A percentile compares a stretch with the other conserved stretches of the same genome.
These are phyloP conservation scores for Drosophila anceps DNA, from an alignment of 2,888 invertebrate genomes.

Conservation along the genomic window DNA sequence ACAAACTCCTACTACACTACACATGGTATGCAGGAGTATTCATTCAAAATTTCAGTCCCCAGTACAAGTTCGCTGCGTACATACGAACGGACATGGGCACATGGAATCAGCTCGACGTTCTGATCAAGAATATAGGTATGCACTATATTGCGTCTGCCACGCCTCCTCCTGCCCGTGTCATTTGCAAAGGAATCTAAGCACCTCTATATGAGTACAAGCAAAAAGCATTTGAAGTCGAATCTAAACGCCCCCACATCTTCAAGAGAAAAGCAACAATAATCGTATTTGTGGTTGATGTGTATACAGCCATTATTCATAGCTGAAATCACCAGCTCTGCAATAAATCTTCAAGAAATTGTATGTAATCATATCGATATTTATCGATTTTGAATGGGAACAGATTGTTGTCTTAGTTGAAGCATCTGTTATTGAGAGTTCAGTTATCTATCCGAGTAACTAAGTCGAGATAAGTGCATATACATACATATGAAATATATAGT, in stretches of 20 bases:
- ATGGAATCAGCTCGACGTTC: no score
- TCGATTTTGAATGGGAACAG: not conserved
- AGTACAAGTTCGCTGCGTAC: no score
- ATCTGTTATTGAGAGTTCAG: conserved; percentile 3
- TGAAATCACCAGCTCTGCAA: not conserved
- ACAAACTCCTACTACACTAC: no score
- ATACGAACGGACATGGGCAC: no score
- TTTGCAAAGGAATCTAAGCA: no score
- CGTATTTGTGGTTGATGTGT: not conserved
- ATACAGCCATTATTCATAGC: not conserved
- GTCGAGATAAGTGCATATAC: conserved; percentile 17
- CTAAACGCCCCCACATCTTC: no score
- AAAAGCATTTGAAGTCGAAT: not conserved
- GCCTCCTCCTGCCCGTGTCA: no score
- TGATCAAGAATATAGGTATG: no score
- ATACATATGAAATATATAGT: not conserved
- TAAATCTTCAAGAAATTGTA: not conserved
- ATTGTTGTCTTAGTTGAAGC: not conserved
- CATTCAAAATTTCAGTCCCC: no score
- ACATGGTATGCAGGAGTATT: no score
- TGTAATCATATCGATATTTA: not conserved
- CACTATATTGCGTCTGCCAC: no score
- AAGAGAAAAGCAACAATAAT: not conserved
- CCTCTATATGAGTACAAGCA: not conserved
- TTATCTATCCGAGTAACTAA: not conserved